Conservation (phyloP, 2,113 vertebrate genomes). For the Morone chrysops region DNA sequence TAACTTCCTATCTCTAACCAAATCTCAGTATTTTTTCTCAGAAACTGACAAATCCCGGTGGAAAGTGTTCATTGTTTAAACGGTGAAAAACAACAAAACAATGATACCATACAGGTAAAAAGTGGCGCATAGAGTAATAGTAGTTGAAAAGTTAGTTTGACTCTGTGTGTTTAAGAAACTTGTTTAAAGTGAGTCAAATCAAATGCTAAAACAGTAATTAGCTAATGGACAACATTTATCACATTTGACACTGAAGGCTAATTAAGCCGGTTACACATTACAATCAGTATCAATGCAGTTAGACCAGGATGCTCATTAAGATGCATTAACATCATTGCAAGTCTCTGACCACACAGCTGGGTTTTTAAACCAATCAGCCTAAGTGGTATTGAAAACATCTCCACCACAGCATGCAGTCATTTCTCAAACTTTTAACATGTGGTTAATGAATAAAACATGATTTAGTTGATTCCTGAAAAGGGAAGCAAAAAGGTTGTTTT, state of each 20-base stretch:
- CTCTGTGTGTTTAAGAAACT: not conserved
- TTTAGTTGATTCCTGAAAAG: not conserved
- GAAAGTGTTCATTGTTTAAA: not conserved
- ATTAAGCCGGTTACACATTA: constrained; percentile 24
- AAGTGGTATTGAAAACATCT: constrained; percentile 42
- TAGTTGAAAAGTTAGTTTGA: not conserved
- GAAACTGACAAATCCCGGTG: not conserved
- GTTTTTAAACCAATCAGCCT: constrained; percentile 42
- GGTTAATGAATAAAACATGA: accelerated
- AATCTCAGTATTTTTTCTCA: not conserved
- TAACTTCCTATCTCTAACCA: not conserved
- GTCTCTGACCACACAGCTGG: constrained; percentile 40
- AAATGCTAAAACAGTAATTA: constrained; percentile 9
- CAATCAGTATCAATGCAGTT: constrained; percentile 39
- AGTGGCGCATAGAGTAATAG: not conserved
- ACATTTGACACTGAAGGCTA: constrained; percentile 22
- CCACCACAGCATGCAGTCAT: not conserved
- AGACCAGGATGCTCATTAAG: constrained; percentile 39
- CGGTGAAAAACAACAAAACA: not conserved
- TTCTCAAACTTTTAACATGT: not conserved
- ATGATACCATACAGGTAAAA: not conserved
- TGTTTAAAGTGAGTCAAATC: constrained; percentile 3
- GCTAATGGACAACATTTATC: constrained; percentile 41
- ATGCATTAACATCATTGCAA: constrained; percentile 48
- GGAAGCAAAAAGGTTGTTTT: not conserved